phyloP scores from a whole-genome alignment of 1,140 invertebrate species.

The Philopotamus ludificatus region DNA sequence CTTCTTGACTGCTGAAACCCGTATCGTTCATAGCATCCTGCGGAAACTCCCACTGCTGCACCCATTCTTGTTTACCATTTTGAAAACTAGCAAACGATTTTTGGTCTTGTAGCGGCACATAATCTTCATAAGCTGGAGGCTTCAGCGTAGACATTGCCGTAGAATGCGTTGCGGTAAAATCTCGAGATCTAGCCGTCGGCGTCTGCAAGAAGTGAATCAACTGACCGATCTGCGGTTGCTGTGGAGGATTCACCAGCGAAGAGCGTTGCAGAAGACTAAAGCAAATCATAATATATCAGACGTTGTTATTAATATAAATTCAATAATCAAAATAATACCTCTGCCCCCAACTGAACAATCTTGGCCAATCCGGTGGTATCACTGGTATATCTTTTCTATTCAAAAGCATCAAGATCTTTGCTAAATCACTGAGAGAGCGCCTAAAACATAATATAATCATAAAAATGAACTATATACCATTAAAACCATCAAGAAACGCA shows the following conservation, averaged over 20 bases:
- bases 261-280: constrained; percentile 64
- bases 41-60: constrained; percentile 56
- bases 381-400: constrained; percentile 67
- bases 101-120: constrained; percentile 50
- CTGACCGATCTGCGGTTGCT: constrained; percentile 56
- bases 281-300: constrained; percentile 23
- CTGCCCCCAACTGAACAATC: constrained; percentile 71
- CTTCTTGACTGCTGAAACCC: constrained; percentile 57
- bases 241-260: constrained; percentile 61
- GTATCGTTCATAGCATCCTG: constrained; percentile 46
- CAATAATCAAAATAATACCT: constrained; percentile 47
- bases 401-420: constrained; percentile 69
- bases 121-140: constrained; percentile 52
- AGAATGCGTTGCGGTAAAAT: constrained; percentile 50
- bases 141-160: constrained; percentile 62
- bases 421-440: constrained; percentile 71
- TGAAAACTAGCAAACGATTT: constrained; percentile 50
- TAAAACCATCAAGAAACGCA: not conserved
- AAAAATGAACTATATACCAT: not conserved
- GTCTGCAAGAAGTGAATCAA: constrained; percentile 66
- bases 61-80: constrained; percentile 51
- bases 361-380: constrained; percentile 76
- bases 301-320: not conserved
- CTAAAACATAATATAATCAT: constrained; percentile 48
- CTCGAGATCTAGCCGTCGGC: constrained; percentile 51